Evolutionary conservation across 1,140 invertebrate genomes (phyloP), one percentile per base, ranked within the genome.

Genomic region (Pseudachorutes palmiensis): DNA sequence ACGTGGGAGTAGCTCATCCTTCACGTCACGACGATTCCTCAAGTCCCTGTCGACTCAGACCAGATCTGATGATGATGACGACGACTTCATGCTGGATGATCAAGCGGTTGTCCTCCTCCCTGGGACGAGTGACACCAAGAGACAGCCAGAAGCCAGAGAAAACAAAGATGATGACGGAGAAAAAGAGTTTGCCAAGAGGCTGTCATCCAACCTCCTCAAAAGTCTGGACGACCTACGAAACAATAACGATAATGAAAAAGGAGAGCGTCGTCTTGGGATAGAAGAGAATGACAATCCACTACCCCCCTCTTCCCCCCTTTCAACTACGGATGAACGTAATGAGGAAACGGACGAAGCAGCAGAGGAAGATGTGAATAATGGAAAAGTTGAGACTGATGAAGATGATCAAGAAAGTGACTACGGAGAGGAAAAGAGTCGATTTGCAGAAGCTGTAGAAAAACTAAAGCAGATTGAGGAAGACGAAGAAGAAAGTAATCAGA

Each of bases 321-420:
- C 55, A 58, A 58, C 22, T 22, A 12, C 55, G 5, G 28, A 22
- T 58, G 55, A 24, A n/a, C n/a, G 30, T 61, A 61, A 61, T 61
- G 5, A 32, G 9, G 41, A 31, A 61, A 62, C 16, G 24, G 63
- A 65, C 24, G 65, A n/a, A n/a, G n/a, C n/a, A n/a, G n/a, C n/a
- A n/a, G n/a, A n/a, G n/a, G n/a, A 66, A n/a, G 61, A 62, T n/a
- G 55, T 64, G 33, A 65, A 65, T 32, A n/a, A 62, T 59, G 31
- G 26, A 30, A 70, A 68, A 51, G 65, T 59, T 57, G 70, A 70
- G 48, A 66, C 60, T 45, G 67, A 67, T 48, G 70, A 68, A 65
- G 65, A 45, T n/a, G 57, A 49, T 32, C n/a, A n/a, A n/a, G 66
- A 61, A n/a, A 55, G 58, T 36, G 66, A 68, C 30, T 68, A 68